A percentile compares a stretch with the other conserved stretches of the same genome.
These are phyloP conservation scores for Tachypleus tridentatus DNA, from an alignment of 1,140 invertebrate genomes.

Conservation along the genomic window DNA sequence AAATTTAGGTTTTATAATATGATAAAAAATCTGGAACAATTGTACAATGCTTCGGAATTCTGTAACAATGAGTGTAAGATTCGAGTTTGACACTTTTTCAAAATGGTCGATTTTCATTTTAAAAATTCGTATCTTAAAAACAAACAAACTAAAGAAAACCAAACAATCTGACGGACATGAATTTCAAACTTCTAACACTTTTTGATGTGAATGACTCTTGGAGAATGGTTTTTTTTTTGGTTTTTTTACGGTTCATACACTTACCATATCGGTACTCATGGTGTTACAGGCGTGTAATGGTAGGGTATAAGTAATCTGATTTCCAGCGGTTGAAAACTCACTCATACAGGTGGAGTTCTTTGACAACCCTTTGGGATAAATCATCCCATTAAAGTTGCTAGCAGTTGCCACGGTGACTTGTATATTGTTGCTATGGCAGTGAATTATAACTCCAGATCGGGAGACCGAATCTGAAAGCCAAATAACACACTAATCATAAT, in stretches of 20 bases:
- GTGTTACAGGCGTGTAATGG: conserved; percentile 83
- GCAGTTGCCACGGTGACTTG: conserved; percentile 48
- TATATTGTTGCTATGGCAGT: conserved; percentile 57
- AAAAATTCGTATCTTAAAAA: too few relatives aligned
- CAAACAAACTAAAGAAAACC: too few relatives aligned
- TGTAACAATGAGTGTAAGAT: too few relatives aligned
- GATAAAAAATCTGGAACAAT: too few relatives aligned
- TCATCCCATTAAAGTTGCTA: conserved; percentile 67
- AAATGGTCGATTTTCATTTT: too few relatives aligned
- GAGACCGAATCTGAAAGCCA: conserved; percentile 11
- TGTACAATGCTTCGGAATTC: too few relatives aligned
- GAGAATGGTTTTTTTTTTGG: too few relatives aligned
- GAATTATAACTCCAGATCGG: conserved; percentile 44
- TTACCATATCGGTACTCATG: conserved; percentile 72
- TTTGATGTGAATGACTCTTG: too few relatives aligned
- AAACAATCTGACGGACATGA: too few relatives aligned
- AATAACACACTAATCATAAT: background rate
- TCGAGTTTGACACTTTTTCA: too few relatives aligned
- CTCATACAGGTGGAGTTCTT: conserved; percentile 78
- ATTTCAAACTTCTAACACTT: too few relatives aligned
- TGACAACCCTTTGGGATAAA: conserved; percentile 78
- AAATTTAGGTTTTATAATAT: too few relatives aligned
- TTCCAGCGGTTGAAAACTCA: conserved; percentile 52
- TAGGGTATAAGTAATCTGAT: conserved; percentile 64
- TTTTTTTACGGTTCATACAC: conserved; percentile 7